phyloP scores from a whole-genome alignment of 2,888 invertebrate species.

The Axea sp. region DNA sequence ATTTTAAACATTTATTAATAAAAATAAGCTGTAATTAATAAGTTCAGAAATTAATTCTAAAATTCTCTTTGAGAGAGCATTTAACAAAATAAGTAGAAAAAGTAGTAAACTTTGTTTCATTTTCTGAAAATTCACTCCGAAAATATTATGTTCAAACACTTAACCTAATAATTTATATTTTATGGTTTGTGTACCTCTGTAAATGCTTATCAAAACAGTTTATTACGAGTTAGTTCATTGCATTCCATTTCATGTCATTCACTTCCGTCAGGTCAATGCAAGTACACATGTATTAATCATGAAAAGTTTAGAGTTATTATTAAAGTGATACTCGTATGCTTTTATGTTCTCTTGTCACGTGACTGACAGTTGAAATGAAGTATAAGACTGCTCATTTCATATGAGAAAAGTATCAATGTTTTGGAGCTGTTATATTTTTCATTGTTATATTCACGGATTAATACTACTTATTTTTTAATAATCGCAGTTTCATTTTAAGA shows the following conservation, averaged over 20 bases:
- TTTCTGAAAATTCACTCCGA: no score
- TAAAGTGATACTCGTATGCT: constrained; percentile 39
- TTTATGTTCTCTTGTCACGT: constrained; percentile 36
- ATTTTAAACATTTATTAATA: no score
- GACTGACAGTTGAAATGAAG: constrained; percentile 39
- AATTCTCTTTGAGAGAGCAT: no score
- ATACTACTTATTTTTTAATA: no score
- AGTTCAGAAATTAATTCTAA: no score
- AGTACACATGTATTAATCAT: constrained; percentile 43
- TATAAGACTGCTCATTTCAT: constrained; percentile 13
- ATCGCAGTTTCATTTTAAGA: no score
- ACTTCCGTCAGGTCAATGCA: constrained; percentile 36
- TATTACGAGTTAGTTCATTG: constrained; percentile 33
- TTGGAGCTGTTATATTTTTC: not conserved
- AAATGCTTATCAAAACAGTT: constrained; percentile 32
- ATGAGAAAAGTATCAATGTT: constrained; percentile 7
- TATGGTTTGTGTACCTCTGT: constrained; percentile 1
- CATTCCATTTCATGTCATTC: constrained; percentile 55
- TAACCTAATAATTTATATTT: no score
- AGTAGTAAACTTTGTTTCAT: no score
- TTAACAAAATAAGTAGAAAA: no score
- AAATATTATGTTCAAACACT: no score
- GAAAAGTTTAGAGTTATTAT: constrained; percentile 48
- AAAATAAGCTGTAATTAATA: no score
- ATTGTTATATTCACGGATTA: no score